These are phyloP conservation scores for Sclerurus mexicanus DNA, from an alignment of 2,113 vertebrate genomes.

Conservation along the genomic window DNA sequence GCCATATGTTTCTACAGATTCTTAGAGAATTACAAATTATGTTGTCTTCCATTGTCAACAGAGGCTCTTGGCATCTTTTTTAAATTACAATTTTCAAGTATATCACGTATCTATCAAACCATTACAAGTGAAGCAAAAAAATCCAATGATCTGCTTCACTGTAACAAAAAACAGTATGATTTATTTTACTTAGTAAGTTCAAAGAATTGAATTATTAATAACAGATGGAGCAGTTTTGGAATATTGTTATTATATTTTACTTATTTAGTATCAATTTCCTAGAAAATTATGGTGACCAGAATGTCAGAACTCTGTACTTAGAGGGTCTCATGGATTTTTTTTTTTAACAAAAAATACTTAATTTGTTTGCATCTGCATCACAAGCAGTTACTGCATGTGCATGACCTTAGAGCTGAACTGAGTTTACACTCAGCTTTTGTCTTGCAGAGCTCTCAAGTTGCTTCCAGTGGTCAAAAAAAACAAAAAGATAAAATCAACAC, in stretches of 20 bases:
- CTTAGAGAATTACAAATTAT: background rate
- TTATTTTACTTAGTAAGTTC: background rate
- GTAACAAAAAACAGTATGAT: background rate
- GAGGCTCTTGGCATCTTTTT: background rate
- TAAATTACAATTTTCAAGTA: background rate
- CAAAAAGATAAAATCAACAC: background rate
- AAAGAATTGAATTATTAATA: background rate
- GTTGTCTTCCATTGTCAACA: background rate
- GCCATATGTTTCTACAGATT: background rate
- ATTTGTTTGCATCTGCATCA: background rate
- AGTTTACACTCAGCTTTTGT: background rate
- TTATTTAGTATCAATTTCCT: background rate
- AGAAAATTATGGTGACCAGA: background rate
- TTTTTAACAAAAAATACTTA: background rate
- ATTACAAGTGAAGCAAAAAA: background rate
- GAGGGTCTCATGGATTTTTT: background rate
- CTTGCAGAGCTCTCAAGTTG: background rate
- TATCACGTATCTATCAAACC: background rate
- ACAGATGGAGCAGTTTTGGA: background rate
- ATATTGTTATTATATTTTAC: background rate
- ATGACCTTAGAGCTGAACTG: background rate
- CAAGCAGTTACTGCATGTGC: background rate
- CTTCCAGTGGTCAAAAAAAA: background rate
- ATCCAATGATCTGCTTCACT: background rate
- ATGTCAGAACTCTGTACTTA: background rate